Percentiles rank a stretch among this genome's conserved stretches.
These are phyloP conservation scores for Antheraea pernyi DNA, from an alignment of 1,140 invertebrate genomes.

Conservation along the genomic window DNA sequence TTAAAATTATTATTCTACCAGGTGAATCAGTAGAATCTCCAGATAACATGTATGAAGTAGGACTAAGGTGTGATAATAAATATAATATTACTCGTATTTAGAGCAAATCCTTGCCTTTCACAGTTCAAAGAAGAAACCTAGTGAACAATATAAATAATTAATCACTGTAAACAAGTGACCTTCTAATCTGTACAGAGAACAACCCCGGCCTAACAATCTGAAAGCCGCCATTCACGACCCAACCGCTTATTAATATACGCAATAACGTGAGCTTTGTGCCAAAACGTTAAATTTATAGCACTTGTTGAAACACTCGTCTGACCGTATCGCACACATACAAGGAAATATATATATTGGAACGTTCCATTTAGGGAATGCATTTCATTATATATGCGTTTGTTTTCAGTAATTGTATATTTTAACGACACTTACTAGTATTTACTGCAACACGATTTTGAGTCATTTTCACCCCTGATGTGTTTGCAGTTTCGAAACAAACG, in stretches of 20 bases:
- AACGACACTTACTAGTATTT: too few relatives aligned
- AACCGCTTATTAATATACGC: conserved; percentile 4
- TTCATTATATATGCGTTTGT: too few relatives aligned
- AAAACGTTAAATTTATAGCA: conserved; percentile 5
- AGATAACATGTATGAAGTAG: too few relatives aligned
- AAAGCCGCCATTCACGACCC: neutral
- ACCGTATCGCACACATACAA: neutral
- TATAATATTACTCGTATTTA: too few relatives aligned
- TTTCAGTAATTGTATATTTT: too few relatives aligned
- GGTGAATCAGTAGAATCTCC: too few relatives aligned
- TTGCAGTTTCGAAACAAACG: too few relatives aligned
- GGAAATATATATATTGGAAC: neutral
- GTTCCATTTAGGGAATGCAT: neutral
- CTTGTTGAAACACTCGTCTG: neutral
- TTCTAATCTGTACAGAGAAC: neutral
- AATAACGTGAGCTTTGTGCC: conserved; percentile 1
- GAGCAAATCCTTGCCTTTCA: neutral
- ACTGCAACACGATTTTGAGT: too few relatives aligned
- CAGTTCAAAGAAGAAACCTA: neutral
- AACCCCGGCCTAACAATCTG: neutral
- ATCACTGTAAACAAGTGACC: neutral
- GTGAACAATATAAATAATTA: neutral
- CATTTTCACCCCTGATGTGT: too few relatives aligned
- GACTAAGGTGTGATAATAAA: too few relatives aligned
- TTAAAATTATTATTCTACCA: too few relatives aligned